A percentile compares a stretch with the other conserved stretches of the same genome.
Evolutionary conservation across 30 jellyfish, hydroid and myxozoan genomes (phyloP).

Genomic region (Haliclystus octoradiatus): DNA sequence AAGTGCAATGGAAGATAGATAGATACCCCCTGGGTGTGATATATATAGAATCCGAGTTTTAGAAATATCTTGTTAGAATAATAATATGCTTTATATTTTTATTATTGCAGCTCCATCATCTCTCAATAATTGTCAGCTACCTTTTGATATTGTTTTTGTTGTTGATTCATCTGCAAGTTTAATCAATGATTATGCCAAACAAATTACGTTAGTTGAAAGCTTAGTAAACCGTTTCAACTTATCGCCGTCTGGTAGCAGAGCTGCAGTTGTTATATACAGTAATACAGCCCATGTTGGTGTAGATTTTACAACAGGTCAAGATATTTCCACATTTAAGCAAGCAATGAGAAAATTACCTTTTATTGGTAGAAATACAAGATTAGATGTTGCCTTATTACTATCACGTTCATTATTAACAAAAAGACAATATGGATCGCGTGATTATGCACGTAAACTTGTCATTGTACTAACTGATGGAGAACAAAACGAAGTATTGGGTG

Average conservation of each 20-base stretch:
- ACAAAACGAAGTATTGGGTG: constrained; percentile 16
- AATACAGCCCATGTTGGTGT: constrained; percentile 15
- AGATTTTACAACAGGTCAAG: constrained; percentile 5
- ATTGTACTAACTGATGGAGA: constrained; percentile 35
- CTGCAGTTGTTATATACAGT: constrained; percentile 31
- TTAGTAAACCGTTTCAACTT: constrained; percentile 18
- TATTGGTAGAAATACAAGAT: constrained; percentile 39
- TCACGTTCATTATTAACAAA: constrained; percentile 7
- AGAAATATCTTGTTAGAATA: too few species aligned
- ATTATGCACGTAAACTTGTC: constrained; percentile 14
- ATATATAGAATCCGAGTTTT: too few species aligned
- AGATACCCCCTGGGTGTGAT: too few species aligned
- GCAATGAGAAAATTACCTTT: constrained; percentile 35
- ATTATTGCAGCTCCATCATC: too few species aligned
- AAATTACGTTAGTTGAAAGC: constrained; percentile 3
- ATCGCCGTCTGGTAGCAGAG: constrained; percentile 9
- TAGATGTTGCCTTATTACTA: constrained; percentile 28
- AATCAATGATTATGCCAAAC: constrained; percentile 19
- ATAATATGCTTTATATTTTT: too few species aligned
- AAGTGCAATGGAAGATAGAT: too few species aligned
- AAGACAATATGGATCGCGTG: constrained; percentile 8
- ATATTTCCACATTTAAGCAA: constrained; percentile 4
- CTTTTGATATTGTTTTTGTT: constrained; percentile 37
- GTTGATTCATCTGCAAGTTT: constrained; percentile 53
- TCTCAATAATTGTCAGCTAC: too few species aligned